Evolutionary conservation across 2,888 invertebrate species (phyloP).

Genomic region (Aproaerema taeniolella): DNA sequence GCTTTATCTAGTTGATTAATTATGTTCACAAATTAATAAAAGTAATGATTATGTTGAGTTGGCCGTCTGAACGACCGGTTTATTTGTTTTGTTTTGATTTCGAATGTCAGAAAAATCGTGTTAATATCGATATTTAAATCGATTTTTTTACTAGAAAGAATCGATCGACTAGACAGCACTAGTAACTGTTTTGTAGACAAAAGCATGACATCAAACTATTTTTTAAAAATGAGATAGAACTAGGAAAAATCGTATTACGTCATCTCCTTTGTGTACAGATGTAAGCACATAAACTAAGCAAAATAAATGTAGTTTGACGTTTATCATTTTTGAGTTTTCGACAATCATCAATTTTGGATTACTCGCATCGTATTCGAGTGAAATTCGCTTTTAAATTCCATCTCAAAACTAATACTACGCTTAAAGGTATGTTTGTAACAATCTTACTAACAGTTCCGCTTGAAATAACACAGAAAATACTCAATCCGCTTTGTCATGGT

Average conservation of each 20-base stretch:
- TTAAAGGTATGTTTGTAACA: no score
- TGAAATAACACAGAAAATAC: no score
- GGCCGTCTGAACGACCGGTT: not conserved
- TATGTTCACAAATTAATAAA: not conserved
- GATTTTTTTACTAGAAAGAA: not conserved
- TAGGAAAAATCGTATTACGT: no score
- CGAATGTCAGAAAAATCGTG: not conserved
- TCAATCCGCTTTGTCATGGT: constrained; percentile 52
- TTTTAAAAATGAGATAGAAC: no score
- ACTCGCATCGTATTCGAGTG: constrained; percentile 28
- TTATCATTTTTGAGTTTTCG: constrained; percentile 20
- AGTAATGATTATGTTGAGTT: not conserved
- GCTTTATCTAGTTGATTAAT: constrained; percentile 6
- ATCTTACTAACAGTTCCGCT: no score
- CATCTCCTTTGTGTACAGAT: no score
- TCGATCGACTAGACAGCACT: constrained; percentile 7
- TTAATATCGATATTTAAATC: not conserved
- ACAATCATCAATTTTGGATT: constrained; percentile 30
- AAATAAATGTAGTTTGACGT: constrained; percentile 10
- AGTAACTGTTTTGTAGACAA: no score
- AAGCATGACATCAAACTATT: no score
- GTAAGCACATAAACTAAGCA: no score
- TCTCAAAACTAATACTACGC: no score
- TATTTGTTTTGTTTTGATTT: not conserved
- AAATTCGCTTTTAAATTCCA: no score